Evolutionary conservation across 2,888 invertebrate species (phyloP).

Genomic region (Drosophila paramelanica): DNA sequence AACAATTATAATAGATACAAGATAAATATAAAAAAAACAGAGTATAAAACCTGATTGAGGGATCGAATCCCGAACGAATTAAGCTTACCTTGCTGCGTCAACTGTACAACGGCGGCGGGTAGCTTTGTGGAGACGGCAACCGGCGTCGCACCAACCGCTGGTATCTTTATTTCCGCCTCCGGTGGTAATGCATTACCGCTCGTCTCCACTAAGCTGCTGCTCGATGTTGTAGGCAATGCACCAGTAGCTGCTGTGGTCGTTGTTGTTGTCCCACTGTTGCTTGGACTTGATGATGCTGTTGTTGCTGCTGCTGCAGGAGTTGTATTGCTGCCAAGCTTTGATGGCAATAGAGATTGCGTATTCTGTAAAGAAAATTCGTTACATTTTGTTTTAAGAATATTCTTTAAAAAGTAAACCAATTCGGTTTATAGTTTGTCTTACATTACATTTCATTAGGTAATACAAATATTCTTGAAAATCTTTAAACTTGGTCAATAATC

Average conservation of each 20-base stretch:
- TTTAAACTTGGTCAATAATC: no score
- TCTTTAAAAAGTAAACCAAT: no score
- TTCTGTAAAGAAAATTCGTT: slow-evolving; percentile 60
- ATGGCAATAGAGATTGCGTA: slow-evolving; percentile 82
- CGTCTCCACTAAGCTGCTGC: slow-evolving; percentile 50
- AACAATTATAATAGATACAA: slow-evolving; percentile 44
- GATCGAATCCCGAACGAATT: slow-evolving; percentile 5
- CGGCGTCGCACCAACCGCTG: slow-evolving; percentile 87
- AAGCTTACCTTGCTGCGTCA: slow-evolving; percentile 87
- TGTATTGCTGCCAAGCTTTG: slow-evolving; percentile 52
- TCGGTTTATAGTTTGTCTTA: no score
- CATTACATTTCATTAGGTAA: no score
- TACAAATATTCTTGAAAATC: no score
- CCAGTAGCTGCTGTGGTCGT: slow-evolving; percentile 22
- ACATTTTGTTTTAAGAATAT: no score
- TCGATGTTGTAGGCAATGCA: slow-evolving; percentile 15
- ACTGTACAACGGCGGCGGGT: slow-evolving; percentile 88
- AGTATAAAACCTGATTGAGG: slow-evolving; percentile 2
- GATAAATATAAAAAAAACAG: slow-evolving; percentile 25
- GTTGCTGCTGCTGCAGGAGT: slow-evolving; percentile 15
- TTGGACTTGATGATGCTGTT: slow-evolving; percentile 36
- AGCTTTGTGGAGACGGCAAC: slow-evolving; percentile 87
- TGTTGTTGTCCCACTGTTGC: slow-evolving; percentile 23
- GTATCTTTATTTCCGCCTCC: slow-evolving; percentile 87
- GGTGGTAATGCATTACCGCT: slow-evolving; percentile 82